Percentiles rank a stretch among this genome's conserved stretches.
These are phyloP conservation scores for Carcharodon carcharias DNA, from an alignment of 2,797 vertebrate species.

Conservation along the genomic window DNA sequence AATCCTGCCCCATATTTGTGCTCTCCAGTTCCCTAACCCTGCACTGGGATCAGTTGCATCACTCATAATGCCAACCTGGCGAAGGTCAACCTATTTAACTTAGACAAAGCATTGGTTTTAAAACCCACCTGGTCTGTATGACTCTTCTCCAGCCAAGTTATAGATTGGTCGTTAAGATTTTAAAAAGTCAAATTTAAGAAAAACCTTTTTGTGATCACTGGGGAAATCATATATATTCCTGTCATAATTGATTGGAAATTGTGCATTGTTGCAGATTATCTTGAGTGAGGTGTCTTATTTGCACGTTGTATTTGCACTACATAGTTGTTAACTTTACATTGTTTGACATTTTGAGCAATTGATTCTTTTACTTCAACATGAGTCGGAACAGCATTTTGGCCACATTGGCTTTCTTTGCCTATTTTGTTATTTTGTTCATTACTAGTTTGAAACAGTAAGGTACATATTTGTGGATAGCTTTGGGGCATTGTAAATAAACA, in stretches of 20 bases:
- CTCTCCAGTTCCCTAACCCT: neutral
- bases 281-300: neutral
- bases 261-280: neutral
- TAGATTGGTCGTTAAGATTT: neutral
- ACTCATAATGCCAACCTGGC: neutral
- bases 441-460: neutral
- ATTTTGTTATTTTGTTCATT: slow-evolving; percentile 35
- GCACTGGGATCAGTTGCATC: too few species aligned
- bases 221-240: neutral
- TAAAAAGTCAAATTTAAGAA: neutral
- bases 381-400: slow-evolving; percentile 35
- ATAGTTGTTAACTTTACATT: slow-evolving; percentile 27
- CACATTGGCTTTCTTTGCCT: slow-evolving; percentile 30
- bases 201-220: neutral
- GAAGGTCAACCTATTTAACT: neutral
- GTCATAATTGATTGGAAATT: neutral
- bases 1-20: too few species aligned
- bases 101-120: neutral
- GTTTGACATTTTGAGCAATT: slow-evolving; percentile 39
- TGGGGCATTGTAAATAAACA: slow-evolving; percentile 34
- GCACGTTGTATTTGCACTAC: neutral
- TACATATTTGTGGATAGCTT: neutral
- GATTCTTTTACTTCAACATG: slow-evolving; percentile 37
- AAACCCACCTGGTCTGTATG: neutral
- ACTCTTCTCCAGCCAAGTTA: neutral